These are phyloP conservation scores for Phengaris alcon DNA, from an alignment of 2,888 invertebrate species.

Conservation along the genomic window DNA sequence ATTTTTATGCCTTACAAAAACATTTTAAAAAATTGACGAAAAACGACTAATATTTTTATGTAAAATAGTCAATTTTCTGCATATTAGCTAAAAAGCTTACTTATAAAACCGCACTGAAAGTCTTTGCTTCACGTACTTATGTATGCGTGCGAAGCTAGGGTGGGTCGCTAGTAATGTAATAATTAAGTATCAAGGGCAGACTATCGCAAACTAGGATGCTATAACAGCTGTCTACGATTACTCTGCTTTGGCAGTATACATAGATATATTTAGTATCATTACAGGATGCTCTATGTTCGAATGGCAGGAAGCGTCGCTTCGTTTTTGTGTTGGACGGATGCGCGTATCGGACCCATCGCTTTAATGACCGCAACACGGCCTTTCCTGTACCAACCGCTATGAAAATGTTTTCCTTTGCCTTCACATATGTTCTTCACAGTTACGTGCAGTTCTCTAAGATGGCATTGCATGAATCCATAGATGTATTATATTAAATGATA, in stretches of 20 bases:
- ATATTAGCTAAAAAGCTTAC: too few species aligned
- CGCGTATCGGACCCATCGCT: slow-evolving; percentile 32
- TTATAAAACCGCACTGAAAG: too few species aligned
- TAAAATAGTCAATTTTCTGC: too few species aligned
- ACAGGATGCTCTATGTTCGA: slow-evolving; percentile 27
- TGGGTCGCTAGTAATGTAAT: neutral
- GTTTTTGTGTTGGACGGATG: slow-evolving; percentile 36
- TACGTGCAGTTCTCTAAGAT: too few species aligned
- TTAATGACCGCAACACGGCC: slow-evolving; percentile 24
- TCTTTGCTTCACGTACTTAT: too few species aligned
- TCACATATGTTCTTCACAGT: too few species aligned
- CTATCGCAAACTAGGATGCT: neutral
- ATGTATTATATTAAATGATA: too few species aligned
- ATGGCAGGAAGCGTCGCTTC: slow-evolving; percentile 33
- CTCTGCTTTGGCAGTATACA: neutral
- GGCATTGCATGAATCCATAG: too few species aligned
- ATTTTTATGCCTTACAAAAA: too few species aligned
- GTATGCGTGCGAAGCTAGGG: too few species aligned
- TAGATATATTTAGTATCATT: slow-evolving; percentile 25
- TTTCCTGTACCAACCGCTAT: slow-evolving; percentile 24
- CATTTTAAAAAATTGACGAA: too few species aligned
- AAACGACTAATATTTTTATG: too few species aligned
- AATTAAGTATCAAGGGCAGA: neutral
- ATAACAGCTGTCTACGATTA: neutral
- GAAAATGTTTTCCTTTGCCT: slow-evolving; percentile 13